phyloP scores from a whole-genome alignment of 2,113 vertebrate species.

The Mionectes macconnelli region DNA sequence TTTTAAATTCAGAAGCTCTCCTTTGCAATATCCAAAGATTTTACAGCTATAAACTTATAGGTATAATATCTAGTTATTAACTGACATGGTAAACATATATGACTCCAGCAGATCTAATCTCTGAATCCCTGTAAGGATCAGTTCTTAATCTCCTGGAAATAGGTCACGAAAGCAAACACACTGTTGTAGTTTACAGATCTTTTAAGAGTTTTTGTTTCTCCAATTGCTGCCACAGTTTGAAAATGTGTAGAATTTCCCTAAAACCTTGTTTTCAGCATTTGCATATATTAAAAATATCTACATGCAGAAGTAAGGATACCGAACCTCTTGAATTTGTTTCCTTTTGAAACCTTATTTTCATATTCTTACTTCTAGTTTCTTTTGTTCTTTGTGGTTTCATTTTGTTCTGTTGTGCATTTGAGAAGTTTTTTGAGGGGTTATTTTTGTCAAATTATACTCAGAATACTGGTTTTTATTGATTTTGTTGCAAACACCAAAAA shows the following conservation, averaged over 20 bases:
- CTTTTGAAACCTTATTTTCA: not conserved
- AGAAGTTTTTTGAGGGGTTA: not conserved
- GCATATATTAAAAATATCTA: not conserved
- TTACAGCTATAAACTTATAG: not conserved
- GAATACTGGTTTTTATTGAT: not conserved
- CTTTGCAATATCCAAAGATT: not conserved
- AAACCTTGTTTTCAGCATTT: not conserved
- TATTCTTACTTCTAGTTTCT: not conserved
- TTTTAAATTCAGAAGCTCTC: not conserved
- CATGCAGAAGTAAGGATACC: not conserved
- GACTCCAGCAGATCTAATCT: not conserved
- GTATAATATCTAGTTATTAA: not conserved
- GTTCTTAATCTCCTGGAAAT: not conserved
- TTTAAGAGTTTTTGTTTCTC: not conserved
- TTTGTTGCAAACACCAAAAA: not conserved
- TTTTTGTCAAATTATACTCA: not conserved
- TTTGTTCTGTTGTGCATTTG: rapidly evolving
- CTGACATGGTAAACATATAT: not conserved
- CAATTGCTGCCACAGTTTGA: not conserved
- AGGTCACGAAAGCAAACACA: not conserved
- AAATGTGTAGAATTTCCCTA: not conserved
- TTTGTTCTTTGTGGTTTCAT: too few species aligned
- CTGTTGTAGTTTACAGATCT: not conserved
- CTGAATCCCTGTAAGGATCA: not conserved
- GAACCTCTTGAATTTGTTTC: not conserved